Evolutionary conservation across 2,888 invertebrate species (phyloP).

Genomic region (Geotrupes spiniger): DNA sequence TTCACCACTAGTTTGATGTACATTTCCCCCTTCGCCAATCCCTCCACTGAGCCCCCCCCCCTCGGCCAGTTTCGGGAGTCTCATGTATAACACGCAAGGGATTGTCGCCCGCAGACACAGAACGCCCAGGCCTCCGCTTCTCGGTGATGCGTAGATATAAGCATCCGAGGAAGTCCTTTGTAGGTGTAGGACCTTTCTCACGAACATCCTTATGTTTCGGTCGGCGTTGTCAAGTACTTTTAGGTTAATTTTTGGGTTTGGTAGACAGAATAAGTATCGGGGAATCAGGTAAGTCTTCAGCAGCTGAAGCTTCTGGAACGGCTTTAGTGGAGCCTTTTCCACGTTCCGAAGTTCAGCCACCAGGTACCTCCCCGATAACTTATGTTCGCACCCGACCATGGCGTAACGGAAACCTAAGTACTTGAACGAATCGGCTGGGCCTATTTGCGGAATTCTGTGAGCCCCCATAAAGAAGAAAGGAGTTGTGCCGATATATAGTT

Average conservation of each 20-base stretch:
- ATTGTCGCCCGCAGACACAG: constrained; percentile 2
- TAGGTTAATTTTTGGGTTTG: constrained; percentile 5
- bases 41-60: too few species aligned
- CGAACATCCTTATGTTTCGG: constrained; percentile 53
- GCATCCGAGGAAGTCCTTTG: neutral
- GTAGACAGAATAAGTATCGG: constrained; percentile 26
- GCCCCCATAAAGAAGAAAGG: constrained; percentile 14
- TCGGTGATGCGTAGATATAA: constrained; percentile 13
- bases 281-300: constrained; percentile 33
- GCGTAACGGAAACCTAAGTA: constrained; percentile 12
- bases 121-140: constrained; percentile 13
- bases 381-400: neutral
- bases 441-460: constrained; percentile 9
- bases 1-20: too few species aligned
- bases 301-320: constrained; percentile 7
- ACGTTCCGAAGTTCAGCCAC: constrained; percentile 4
- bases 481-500: constrained; percentile 13
- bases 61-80: too few species aligned
- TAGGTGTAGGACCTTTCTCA: constrained; percentile 51
- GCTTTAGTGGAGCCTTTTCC: constrained; percentile 9
- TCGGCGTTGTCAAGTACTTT: constrained; percentile 11
- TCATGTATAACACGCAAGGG: constrained; percentile 7
- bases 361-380: neutral
- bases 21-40: too few species aligned
- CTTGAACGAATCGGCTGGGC: constrained; percentile 8